These are phyloP conservation scores for Atta colombica DNA, from an alignment of 1,140 invertebrate species.

Conservation along the genomic window DNA sequence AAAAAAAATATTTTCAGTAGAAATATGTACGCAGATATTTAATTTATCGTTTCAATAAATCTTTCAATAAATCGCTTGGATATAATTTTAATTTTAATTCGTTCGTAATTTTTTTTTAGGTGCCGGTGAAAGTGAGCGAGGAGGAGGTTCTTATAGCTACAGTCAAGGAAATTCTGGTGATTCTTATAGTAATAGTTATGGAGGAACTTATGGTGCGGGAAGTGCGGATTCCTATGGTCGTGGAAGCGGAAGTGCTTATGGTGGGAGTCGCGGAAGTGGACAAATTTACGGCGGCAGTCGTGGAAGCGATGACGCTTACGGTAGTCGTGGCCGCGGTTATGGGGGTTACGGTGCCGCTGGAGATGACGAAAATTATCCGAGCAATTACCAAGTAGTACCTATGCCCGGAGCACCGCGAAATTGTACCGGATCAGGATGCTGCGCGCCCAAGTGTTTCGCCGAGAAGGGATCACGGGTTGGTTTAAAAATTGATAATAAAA, in stretches of 20 bases:
- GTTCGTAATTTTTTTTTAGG: conserved; percentile 12
- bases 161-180: conserved; percentile 4
- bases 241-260: conserved; percentile 39
- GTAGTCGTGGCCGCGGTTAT: conserved; percentile 23
- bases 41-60: background rate
- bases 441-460: conserved; percentile 96
- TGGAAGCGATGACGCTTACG: conserved; percentile 44
- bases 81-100: background rate
- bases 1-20: background rate
- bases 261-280: conserved; percentile 27
- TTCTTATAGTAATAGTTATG: conserved; percentile 10
- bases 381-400: conserved; percentile 86
- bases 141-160: conserved; percentile 5
- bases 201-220: background rate
- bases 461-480: conserved; percentile 96
- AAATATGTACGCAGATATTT: background rate
- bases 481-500: background rate
- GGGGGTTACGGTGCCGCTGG: conserved; percentile 58
- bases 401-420: conserved; percentile 87
- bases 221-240: conserved; percentile 36
- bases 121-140: conserved; percentile 30
- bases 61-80: background rate
- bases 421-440: conserved; percentile 89
- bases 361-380: conserved; percentile 79
- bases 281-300: conserved; percentile 61